Base-by-base conservation (phyloP, 2,888 invertebrate genomes). In the Nipponacmea schrenckii region DNA sequence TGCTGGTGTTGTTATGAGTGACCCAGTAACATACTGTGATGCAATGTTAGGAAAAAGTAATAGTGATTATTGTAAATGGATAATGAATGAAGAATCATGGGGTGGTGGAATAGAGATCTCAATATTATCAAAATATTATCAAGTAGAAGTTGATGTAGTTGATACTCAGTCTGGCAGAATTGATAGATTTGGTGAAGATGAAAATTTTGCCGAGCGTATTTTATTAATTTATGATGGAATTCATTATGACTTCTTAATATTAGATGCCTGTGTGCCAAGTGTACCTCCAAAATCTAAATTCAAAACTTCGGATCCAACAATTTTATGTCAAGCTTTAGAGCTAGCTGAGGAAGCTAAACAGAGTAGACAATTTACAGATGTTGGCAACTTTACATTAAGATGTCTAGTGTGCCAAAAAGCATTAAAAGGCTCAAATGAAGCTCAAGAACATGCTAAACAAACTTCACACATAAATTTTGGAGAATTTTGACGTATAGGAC, bases 101-200 rank as follows among this genome's bases (percentile, higher is more conserved):
- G 97, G 97, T 75, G 98, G 98, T 76, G 97, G 95, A 72, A 98
- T 98, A 80, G 98, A 98, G 90, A 91, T 97, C 45, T 93, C 96
- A 0, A 90, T 98, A 76, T 90, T 98, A 45, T 94, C 96, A 0
- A 92, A 93, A 85, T 94, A 94, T 89, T 97, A 95, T 89, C 94
- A 94, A 26, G 89, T 96, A 70, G 97, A 98, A 91, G 96, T 98
- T 88, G 96, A 94, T 75, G 97, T 97, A 2, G 95, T 97, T 4
- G 96, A 97, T 87, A 96, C 96, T 67, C 92, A 95, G 79, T 95
- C 95, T 88, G 84, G 82, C 14, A 94, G 95, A 74, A 94, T 97
- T 74, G 96, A 96, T 88, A 92, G 95, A 81, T 90, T 97, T 89
- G 97, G 97, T 0, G 97, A 97, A 89, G 96, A 97, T 89, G 93